Base-by-base conservation (phyloP, 1,140 invertebrate species). In the Drosophila varians region DNA sequence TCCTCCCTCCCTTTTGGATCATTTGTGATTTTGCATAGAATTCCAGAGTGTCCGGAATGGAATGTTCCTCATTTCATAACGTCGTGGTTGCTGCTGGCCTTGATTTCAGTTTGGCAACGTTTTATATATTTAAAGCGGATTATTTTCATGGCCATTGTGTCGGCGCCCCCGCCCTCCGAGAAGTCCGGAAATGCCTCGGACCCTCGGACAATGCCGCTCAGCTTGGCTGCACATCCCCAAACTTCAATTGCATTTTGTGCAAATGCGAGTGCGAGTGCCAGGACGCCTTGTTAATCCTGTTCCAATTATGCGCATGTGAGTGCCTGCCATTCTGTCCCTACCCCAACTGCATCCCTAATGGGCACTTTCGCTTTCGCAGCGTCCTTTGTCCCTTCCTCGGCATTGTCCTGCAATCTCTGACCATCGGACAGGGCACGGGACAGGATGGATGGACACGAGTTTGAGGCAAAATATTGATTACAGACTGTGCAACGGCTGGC, bases 61-160 rank as follows among this genome's bases (percentile, higher is more conserved):
- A 61, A 64, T 60, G 65, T 72, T 61, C 43, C 68, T 42, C 54
- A 70, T 58, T 47, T 72, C 66, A n/a, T 38, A 48, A 48, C 49
- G 36, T 38, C 31, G 31, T 34, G 31, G 31, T 34, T 4, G 4
- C 34, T 28, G 26, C 23, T 40, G 74, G 70, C 69, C 54, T 65
- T 66, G 72, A 68, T 83, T 77, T 75, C 60, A 64, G 68, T 86
- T 79, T 83, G 68, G 74, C 83, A 74, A 66, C 70, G 56, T 87
- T 87, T 88, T 88, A 56, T 88, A 56, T 71, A 74, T 62, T 86
- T 74, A 89, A 89, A 89, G 86, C 86, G 80, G 86, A 89, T 89
- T 89, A 89, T 82, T 89, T 84, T 89, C 73, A 66, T 77, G 58
- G 31, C 43, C 60, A 77, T 86, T 87, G 74, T 87, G 58, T 12